Evolutionary conservation across 1,140 invertebrate species (phyloP), one percentile per base, ranked within the genome.

Genomic region (Monochamus saltuarius): DNA sequence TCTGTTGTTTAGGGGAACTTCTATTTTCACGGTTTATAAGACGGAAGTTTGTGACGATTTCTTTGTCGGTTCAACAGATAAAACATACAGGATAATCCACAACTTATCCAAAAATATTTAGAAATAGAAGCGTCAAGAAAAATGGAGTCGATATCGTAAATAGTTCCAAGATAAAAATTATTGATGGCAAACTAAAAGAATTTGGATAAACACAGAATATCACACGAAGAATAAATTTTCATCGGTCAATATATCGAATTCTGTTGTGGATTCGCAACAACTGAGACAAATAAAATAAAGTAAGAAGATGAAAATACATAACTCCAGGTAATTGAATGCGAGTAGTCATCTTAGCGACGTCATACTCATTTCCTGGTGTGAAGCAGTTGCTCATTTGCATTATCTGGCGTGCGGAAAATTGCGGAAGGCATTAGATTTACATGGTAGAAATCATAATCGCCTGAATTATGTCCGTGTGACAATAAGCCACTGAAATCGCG

Each of bases 381-480:
- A 11, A 14, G n/a, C 42, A 8, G 13, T 11, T 43, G 17, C 17
- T 43, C 42, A 43, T 43, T 43, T 7, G 42, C 42, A 43, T 43
- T 43, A 17, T 17, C 17, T 43, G 9, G 17, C 42, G 14, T 43
- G 17, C 42, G 42, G 42, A 43, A 43, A 17, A 47, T 47, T n/a
- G 45, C 17, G 45, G 45, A 14, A 47, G 45, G 29, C 39, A 40
- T 40, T 40, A 40, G 39, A 40, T 40, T n/a, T 40, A 40, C 39
- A 40, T 40, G 14, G 39, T n/a, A 40, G 39, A 17, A 7, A 16
- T 47, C 17, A 47, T 47, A 29, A 47, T 47, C 42, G 17, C 7
- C 17, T n/a, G 45, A 47, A n/a, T 47, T 17, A 47, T 19, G 45
- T 19, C 16, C 17, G 11, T 47, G 11, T 19, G 45, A 47, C 45